Evolutionary conservation across 2,113 vertebrate species (phyloP).

Genomic region (Aix galericulata): DNA sequence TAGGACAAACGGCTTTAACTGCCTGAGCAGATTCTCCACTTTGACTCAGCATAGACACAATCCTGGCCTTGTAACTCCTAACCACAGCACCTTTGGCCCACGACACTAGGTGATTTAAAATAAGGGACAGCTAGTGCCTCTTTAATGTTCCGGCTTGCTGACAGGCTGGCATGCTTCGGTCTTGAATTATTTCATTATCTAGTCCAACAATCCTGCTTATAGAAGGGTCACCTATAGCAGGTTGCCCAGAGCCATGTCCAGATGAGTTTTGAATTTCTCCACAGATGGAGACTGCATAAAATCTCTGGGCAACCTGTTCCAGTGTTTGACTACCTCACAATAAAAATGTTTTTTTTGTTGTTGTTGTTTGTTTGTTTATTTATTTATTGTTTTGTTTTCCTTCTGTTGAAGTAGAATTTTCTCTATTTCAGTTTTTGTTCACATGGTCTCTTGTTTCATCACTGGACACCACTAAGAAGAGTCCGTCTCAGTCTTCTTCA

Average conservation of each 20-base stretch:
- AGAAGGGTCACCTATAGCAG: neutral
- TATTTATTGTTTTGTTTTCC: neutral
- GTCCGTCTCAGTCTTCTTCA: neutral
- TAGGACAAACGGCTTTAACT: neutral
- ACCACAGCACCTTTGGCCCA: neutral
- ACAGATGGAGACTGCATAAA: no score
- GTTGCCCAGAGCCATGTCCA: neutral
- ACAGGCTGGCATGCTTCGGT: neutral
- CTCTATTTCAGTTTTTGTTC: neutral
- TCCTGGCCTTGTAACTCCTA: neutral
- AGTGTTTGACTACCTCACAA: neutral
- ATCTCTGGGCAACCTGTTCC: neutral
- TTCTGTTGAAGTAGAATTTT: neutral
- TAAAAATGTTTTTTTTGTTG: neutral
- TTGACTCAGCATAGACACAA: neutral
- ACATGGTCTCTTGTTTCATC: neutral
- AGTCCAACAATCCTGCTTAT: neutral
- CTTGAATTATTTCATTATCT: neutral
- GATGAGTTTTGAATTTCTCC: neutral
- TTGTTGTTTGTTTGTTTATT: neutral
- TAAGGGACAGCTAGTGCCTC: accelerated
- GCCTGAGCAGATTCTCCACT: neutral
- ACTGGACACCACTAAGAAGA: neutral
- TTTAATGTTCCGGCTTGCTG: neutral
- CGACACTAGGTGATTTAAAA: neutral